These are phyloP conservation scores for Drosophila pegasa DNA, from an alignment of 2,888 invertebrate genomes.

Conservation along the genomic window DNA sequence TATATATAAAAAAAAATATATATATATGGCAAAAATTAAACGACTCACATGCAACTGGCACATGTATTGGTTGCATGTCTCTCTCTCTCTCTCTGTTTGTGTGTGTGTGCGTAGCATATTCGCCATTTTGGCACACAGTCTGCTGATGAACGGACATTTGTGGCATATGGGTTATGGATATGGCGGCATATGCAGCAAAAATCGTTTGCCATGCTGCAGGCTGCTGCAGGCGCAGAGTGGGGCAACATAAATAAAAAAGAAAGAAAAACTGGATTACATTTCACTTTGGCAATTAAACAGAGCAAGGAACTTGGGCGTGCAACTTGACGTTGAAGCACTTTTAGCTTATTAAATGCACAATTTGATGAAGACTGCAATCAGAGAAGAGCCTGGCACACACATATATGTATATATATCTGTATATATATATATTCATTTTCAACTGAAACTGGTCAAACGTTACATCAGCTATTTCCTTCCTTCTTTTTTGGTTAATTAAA, in stretches of 20 bases:
- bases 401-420: background rate
- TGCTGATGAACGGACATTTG: constrained; percentile 66
- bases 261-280: constrained; percentile 58
- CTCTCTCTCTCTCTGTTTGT: constrained; percentile 12
- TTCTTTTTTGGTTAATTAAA: constrained; percentile 16
- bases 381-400: background rate
- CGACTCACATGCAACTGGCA: constrained; percentile 54
- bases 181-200: constrained; percentile 48
- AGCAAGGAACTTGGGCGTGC: constrained; percentile 27
- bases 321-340: constrained; percentile 54
- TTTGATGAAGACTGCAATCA: constrained; percentile 41
- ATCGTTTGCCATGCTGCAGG: constrained; percentile 48
- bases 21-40: constrained; percentile 73
- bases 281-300: constrained; percentile 66
- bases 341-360: constrained; percentile 64
- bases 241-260: background rate
- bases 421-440: background rate
- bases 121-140: constrained; percentile 33
- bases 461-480: background rate
- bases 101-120: constrained; percentile 24
- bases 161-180: constrained; percentile 63
- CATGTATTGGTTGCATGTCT: constrained; percentile 32
- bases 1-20: constrained; percentile 1
- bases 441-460: constrained; percentile 10
- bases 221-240: constrained; percentile 4